phyloP scores from a whole-genome alignment of 2,888 invertebrate genomes.

The Drosophila borealis region DNA sequence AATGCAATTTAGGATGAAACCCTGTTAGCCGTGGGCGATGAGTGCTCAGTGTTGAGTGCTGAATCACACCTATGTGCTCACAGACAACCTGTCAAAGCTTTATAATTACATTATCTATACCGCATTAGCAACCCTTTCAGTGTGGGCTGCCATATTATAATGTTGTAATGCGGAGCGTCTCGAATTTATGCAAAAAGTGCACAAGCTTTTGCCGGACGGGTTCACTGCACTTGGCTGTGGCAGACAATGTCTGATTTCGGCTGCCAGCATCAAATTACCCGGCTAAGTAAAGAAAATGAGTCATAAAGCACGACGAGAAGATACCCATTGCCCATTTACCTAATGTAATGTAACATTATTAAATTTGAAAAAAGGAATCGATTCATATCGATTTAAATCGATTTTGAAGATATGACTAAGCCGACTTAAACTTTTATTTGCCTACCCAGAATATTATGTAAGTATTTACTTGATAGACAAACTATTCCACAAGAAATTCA shows the following conservation, averaged over 20 bases:
- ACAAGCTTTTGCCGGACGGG: conserved; percentile 37
- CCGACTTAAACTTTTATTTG: not conserved
- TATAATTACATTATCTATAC: conserved; percentile 40
- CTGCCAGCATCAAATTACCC: conserved; percentile 64
- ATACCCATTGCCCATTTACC: not conserved
- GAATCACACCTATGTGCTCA: conserved; percentile 6
- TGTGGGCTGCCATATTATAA: conserved; percentile 23
- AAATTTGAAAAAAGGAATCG: not conserved
- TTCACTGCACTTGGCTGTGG: conserved; percentile 65
- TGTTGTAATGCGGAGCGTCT: conserved; percentile 46
- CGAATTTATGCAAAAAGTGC: conserved; percentile 61
- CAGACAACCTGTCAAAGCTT: conserved; percentile 24
- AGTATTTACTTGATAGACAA: not conserved
- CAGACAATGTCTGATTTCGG: conserved; percentile 61
- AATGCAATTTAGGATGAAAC: conserved; percentile 40
- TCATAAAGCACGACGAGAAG: not conserved
- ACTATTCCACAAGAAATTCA: not conserved
- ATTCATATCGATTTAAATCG: not conserved
- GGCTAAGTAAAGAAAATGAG: conserved; percentile 28
- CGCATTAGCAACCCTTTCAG: conserved; percentile 21
- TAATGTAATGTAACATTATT: not conserved
- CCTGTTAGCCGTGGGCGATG: conserved; percentile 2
- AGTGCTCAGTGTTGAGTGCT: conserved; percentile 1
- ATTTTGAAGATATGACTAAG: not conserved
- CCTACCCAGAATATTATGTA: too few species aligned